Evolutionary conservation across 2,888 invertebrate species (phyloP).

Genomic region (Allolobophora icterica): DNA sequence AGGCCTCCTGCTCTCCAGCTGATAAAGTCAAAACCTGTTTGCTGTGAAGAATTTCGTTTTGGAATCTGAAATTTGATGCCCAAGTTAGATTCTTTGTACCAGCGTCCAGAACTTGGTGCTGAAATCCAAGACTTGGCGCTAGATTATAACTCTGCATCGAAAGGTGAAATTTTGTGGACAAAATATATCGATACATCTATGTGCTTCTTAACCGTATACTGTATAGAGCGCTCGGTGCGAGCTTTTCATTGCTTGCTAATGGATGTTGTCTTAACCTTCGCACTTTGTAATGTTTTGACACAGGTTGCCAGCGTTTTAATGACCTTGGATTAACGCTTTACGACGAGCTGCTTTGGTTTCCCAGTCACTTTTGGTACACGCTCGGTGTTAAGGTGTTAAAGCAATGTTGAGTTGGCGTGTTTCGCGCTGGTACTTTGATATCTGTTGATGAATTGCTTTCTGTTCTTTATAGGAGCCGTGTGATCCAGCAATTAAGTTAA

Average conservation of each 20-base stretch:
- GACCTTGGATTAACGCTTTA: too few species aligned
- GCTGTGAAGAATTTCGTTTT: not conserved
- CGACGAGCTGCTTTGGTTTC: too few species aligned
- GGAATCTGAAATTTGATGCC: not conserved
- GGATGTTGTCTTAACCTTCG: conserved; percentile 10
- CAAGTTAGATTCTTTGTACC: not conserved
- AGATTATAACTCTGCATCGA: not conserved
- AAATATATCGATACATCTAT: not conserved
- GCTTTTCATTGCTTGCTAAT: not conserved
- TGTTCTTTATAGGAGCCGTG: not conserved
- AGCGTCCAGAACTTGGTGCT: too few species aligned
- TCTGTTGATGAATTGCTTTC: not conserved
- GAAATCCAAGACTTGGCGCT: conserved; percentile 8
- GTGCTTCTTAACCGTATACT: conserved; percentile 6
- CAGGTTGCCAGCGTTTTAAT: not conserved
- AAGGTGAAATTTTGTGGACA: not conserved
- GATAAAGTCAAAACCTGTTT: not conserved
- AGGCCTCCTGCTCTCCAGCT: not conserved
- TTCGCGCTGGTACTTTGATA: not conserved
- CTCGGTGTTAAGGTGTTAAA: too few species aligned
- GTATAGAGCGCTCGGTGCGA: not conserved
- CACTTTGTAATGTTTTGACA: not conserved
- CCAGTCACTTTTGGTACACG: too few species aligned
- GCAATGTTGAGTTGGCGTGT: not conserved
- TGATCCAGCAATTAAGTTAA: not conserved